Evolutionary conservation across 1,140 invertebrate species (phyloP).

Genomic region (Lineus longissimus): DNA sequence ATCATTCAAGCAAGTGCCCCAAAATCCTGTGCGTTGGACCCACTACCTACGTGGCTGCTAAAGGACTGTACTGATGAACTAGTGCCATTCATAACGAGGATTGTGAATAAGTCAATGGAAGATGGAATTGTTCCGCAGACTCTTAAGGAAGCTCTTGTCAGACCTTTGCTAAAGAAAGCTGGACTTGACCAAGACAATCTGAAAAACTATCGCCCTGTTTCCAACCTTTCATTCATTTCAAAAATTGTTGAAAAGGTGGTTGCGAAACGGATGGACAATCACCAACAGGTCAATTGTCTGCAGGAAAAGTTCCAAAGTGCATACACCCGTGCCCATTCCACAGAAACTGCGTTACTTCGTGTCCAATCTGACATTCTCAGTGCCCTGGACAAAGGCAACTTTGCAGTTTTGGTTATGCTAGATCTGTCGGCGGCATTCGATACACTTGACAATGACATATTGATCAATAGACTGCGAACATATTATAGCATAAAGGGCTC

Average conservation of each 20-base stretch:
- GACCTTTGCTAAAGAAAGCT: conserved; percentile 7
- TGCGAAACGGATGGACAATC: conserved; percentile 11
- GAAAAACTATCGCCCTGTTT: conserved; percentile 11
- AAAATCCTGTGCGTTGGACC: conserved; percentile 8
- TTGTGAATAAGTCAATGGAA: conserved; percentile 1
- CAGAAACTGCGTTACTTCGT: conserved; percentile 57
- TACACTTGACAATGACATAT: background rate
- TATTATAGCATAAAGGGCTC: background rate
- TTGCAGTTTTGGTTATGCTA: too few relatives aligned
- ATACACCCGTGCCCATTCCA: conserved; percentile 14
- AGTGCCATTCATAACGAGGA: conserved; percentile 7
- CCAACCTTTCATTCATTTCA: conserved; percentile 6
- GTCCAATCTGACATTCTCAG: conserved; percentile 49
- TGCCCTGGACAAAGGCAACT: background rate
- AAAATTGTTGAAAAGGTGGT: conserved; percentile 8
- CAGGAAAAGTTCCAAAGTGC: conserved; percentile 17
- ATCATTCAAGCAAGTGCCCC: too few relatives aligned
- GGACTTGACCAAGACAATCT: conserved; percentile 5
- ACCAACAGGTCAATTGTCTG: conserved; percentile 1
- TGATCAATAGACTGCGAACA: background rate
- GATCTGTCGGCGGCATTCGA: too few relatives aligned
- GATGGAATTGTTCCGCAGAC: background rate
- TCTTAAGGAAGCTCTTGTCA: conserved; percentile 3
- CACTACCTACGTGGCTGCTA: conserved; percentile 1
- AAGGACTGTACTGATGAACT: conserved; percentile 2